These are phyloP conservation scores for Acrobeloides nanus DNA, from an alignment of 2,888 invertebrate genomes.

Conservation along the genomic window DNA sequence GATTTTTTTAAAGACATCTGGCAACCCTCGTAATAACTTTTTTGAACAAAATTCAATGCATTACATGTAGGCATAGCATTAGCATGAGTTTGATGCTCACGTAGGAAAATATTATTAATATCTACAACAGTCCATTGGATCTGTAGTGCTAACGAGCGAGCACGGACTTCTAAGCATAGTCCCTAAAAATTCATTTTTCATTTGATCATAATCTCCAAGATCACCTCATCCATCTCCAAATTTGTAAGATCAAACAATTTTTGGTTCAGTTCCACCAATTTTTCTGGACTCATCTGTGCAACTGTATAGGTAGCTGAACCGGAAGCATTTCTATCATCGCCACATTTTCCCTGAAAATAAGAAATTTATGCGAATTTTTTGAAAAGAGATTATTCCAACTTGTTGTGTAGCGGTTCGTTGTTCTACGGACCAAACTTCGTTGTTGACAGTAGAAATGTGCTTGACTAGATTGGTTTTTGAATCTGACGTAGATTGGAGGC, in stretches of 20 bases:
- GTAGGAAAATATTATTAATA: slow-evolving; percentile 38
- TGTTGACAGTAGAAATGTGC: slow-evolving; percentile 17
- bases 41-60: slow-evolving; percentile 10
- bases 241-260: slow-evolving; percentile 28
- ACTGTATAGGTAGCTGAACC: slow-evolving; percentile 32
- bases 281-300: slow-evolving; percentile 24
- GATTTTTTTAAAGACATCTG: no score
- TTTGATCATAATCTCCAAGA: slow-evolving; percentile 33
- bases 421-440: slow-evolving; percentile 36
- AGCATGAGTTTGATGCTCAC: slow-evolving; percentile 29
- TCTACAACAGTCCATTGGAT: slow-evolving; percentile 47
- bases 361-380: background rate
- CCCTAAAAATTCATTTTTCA: no score
- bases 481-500: slow-evolving; percentile 12
- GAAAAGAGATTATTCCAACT: background rate
- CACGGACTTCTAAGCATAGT: no score
- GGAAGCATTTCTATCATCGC: slow-evolving; percentile 34
- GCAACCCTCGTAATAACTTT: no score
- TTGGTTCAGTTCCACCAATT: slow-evolving; percentile 32
- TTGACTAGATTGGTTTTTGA: slow-evolving; percentile 9
- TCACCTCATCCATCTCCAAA: slow-evolving; percentile 35
- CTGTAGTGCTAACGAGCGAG: slow-evolving; percentile 38
- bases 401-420: slow-evolving; percentile 14
- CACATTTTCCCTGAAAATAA: slow-evolving; percentile 35
- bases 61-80: slow-evolving; percentile 31